These are phyloP conservation scores for Drosophila asahinai DNA, from an alignment of 1,140 invertebrate genomes.

Conservation along the genomic window DNA sequence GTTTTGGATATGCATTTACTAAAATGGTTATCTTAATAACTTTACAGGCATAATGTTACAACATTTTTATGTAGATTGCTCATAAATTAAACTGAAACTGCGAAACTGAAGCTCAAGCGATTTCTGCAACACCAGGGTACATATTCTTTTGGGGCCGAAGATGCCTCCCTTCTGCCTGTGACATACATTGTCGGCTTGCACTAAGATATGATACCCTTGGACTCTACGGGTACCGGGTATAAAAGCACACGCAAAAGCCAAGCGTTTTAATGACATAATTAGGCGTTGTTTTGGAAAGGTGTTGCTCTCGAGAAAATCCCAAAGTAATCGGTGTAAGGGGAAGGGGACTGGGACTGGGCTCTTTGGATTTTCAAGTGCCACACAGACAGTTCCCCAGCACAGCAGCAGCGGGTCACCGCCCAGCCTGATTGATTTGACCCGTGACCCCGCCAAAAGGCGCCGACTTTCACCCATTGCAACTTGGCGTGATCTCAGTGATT, in stretches of 20 bases:
- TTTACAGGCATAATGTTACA: too few relatives aligned
- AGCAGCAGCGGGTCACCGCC: conserved; percentile 54
- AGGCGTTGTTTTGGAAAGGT: conserved; percentile 66
- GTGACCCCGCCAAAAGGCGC: conserved; percentile 53
- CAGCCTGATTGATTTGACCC: conserved; percentile 76
- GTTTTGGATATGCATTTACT: too few relatives aligned
- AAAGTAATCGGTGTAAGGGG: not conserved
- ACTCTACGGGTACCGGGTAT: too few relatives aligned
- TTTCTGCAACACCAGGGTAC: too few relatives aligned
- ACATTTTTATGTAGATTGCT: too few relatives aligned
- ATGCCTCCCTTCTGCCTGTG: too few relatives aligned
- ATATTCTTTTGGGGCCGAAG: too few relatives aligned
- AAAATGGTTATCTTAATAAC: too few relatives aligned
- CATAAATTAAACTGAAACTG: too few relatives aligned
- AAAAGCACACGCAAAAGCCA: conserved; percentile 27
- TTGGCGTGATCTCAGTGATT: conserved; percentile 51
- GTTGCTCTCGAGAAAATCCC: conserved; percentile 28
- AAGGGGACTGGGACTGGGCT: not conserved
- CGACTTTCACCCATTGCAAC: conserved; percentile 65
- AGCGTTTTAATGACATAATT: conserved; percentile 72
- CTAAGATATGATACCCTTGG: too few relatives aligned
- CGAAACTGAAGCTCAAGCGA: too few relatives aligned
- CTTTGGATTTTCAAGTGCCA: conserved; percentile 25
- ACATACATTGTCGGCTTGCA: too few relatives aligned
- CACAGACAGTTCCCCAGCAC: not conserved